Conservation (phyloP, 2,797 vertebrate genomes). For the Bufotes viridis region DNA sequence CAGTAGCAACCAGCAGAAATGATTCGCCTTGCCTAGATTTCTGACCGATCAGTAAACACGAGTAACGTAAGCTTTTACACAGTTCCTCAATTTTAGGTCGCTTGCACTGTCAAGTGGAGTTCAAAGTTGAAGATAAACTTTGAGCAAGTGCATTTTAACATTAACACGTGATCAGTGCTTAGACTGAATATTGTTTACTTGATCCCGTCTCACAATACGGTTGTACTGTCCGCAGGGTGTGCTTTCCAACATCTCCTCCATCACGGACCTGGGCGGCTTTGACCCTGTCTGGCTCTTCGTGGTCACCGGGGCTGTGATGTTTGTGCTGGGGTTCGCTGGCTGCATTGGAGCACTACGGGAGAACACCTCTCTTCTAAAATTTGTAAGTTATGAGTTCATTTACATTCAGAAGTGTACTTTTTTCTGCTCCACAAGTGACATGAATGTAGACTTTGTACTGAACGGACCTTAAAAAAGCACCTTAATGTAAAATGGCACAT, state of each 20-base stretch:
- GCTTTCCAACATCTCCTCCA: conserved; percentile 89
- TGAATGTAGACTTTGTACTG: background rate
- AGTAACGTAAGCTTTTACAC: no score
- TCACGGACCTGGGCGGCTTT: conserved; percentile 91
- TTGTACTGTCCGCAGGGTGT: conserved; percentile 78
- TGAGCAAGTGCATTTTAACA: background rate
- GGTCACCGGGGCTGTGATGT: conserved; percentile 90
- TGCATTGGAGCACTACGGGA: conserved; percentile 91
- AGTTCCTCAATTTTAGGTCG: background rate
- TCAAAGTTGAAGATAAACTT: background rate
- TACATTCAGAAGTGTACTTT: background rate
- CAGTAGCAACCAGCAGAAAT: background rate
- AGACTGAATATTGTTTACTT: no score
- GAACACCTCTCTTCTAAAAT: conserved; percentile 91
- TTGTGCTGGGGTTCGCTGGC: conserved; percentile 89
- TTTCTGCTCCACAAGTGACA: background rate
- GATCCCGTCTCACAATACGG: background rate
- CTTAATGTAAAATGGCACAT: background rate
- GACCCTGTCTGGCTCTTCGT: conserved; percentile 95
- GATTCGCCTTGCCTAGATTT: no score
- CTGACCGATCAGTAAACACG: no score
- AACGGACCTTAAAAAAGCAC: background rate
- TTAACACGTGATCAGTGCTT: background rate
- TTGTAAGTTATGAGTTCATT: conserved; percentile 77
- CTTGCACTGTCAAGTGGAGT: background rate